These are phyloP conservation scores for Monodelphis domestica DNA, from an alignment of 2,797 vertebrate genomes.

Conservation along the genomic window DNA sequence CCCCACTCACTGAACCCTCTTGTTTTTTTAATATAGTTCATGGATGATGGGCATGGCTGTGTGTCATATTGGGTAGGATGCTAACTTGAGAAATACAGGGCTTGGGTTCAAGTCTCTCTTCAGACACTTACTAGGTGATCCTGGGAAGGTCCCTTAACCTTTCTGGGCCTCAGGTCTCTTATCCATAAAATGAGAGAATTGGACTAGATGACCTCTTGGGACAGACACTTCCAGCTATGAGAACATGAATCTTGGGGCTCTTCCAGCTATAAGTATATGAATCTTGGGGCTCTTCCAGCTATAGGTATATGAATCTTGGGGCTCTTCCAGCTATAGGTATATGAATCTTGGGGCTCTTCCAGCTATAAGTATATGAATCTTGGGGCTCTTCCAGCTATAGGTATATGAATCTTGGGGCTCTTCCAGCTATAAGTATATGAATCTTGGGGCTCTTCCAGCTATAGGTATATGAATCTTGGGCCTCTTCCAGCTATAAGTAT, in stretches of 20 bases:
- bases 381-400: neutral
- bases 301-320: too few species aligned
- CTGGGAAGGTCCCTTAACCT: neutral
- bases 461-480: too few species aligned
- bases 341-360: too few species aligned
- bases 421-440: too few species aligned
- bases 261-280: neutral
- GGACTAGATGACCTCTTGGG: neutral
- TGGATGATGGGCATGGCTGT: too few species aligned
- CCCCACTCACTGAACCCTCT: neutral
- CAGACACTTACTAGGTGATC: neutral
- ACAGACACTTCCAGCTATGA: too few species aligned
- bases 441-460: too few species aligned
- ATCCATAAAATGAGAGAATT: neutral
- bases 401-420: neutral
- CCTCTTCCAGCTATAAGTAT: too few species aligned
- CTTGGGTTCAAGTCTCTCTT: neutral
- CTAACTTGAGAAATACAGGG: neutral
- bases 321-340: too few species aligned
- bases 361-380: neutral
- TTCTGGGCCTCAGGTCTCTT: neutral
- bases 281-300: too few species aligned
- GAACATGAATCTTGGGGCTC: too few species aligned
- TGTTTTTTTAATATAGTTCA: too few species aligned
- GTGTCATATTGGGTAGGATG: neutral